Conservation (phyloP, 2,797 vertebrate genomes). For the Myripristis murdjan region DNA sequence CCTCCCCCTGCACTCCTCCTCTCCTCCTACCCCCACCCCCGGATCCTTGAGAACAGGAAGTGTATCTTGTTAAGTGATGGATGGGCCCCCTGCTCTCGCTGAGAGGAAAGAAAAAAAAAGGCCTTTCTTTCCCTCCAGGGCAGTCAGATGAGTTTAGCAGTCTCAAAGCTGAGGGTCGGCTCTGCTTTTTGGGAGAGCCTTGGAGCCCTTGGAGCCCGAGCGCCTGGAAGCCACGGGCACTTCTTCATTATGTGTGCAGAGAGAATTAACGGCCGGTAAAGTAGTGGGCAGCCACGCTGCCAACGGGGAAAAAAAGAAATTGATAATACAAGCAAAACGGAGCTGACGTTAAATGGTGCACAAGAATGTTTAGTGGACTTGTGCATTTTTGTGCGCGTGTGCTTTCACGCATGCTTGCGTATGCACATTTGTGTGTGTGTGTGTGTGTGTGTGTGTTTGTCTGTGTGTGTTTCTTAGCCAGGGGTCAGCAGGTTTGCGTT, state of each 20-base stretch:
- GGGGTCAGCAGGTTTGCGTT: slow-evolving; percentile 78
- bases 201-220: slow-evolving; percentile 60
- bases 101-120: slow-evolving; percentile 77
- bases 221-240: slow-evolving; percentile 54
- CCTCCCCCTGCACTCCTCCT: slow-evolving; percentile 47
- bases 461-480: too few relatives aligned
- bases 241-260: slow-evolving; percentile 46
- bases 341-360: slow-evolving; percentile 6
- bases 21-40: slow-evolving; percentile 82
- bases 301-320: neutral
- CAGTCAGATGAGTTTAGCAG: slow-evolving; percentile 85
- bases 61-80: slow-evolving; percentile 93
- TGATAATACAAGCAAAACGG: neutral
- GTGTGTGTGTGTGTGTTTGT: slow-evolving; percentile 36
- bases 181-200: slow-evolving; percentile 62
- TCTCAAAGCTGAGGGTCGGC: slow-evolving; percentile 74
- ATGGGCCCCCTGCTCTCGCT: slow-evolving; percentile 87
- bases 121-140: slow-evolving; percentile 80
- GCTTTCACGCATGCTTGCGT: neutral
- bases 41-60: slow-evolving; percentile 94
- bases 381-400: slow-evolving; percentile 1
- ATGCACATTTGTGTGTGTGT: slow-evolving; percentile 40
- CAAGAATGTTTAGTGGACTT: neutral
- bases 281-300: slow-evolving; percentile 34
- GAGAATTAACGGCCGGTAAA: slow-evolving; percentile 58